Evolutionary conservation across 2,797 vertebrate species (phyloP).

Genomic region (Gallinago solitaria): DNA sequence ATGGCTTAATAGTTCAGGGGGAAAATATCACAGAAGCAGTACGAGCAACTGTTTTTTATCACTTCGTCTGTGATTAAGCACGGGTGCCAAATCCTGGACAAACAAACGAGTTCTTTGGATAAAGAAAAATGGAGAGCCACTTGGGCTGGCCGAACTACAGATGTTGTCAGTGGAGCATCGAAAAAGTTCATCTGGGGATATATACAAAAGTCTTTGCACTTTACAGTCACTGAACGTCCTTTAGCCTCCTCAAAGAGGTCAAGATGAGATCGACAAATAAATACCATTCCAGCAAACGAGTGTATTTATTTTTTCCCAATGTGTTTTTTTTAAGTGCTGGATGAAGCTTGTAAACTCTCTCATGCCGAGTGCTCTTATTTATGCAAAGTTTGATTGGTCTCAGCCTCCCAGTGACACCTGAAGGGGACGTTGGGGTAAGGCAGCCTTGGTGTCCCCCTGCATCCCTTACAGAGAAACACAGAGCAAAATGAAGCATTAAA

Average conservation of each 20-base stretch:
- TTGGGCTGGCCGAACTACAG: slow-evolving; percentile 20
- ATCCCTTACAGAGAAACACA: not conserved
- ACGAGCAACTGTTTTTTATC: slow-evolving; percentile 65
- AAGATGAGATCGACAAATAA: slow-evolving; percentile 46
- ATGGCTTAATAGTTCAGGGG: not conserved
- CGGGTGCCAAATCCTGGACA: slow-evolving; percentile 54
- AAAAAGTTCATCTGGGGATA: slow-evolving; percentile 41
- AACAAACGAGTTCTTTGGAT: slow-evolving; percentile 49
- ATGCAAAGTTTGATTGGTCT: slow-evolving; percentile 13
- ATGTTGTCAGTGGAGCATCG: slow-evolving; percentile 37
- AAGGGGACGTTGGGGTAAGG: slow-evolving; percentile 47
- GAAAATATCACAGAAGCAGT: slow-evolving; percentile 7
- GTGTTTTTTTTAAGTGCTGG: not conserved
- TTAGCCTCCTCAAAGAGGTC: slow-evolving; percentile 45
- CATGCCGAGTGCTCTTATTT: not conserved
- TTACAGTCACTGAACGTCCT: slow-evolving; percentile 49
- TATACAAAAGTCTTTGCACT: not conserved
- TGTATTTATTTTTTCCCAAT: slow-evolving; percentile 1
- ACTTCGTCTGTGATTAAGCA: slow-evolving; percentile 36
- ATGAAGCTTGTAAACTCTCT: not conserved
- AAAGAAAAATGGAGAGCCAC: slow-evolving; percentile 40
- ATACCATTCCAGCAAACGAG: slow-evolving; percentile 42
- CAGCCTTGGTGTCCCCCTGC: not conserved
- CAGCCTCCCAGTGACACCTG: slow-evolving; percentile 49
- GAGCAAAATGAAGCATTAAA: slow-evolving; percentile 20